phyloP scores from a whole-genome alignment of 2,113 vertebrate genomes.

The Silurus meridionalis region DNA sequence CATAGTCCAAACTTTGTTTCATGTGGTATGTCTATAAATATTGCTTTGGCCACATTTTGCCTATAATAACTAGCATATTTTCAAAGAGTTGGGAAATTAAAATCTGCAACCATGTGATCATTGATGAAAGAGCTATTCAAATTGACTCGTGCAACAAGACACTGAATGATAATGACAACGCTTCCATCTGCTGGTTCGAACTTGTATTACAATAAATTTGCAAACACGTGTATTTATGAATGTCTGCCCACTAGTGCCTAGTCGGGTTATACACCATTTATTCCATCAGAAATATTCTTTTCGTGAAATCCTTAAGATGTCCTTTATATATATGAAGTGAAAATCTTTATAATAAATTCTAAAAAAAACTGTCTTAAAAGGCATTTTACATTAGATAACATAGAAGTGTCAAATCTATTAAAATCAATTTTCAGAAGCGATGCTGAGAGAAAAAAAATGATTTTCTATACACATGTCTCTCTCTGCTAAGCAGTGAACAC shows the following conservation, averaged over 20 bases:
- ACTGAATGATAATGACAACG: not conserved
- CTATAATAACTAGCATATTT: not conserved
- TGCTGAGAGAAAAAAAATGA: too few species aligned
- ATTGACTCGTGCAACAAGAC: not conserved
- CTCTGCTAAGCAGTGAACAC: not conserved
- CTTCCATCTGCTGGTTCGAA: constrained; percentile 25
- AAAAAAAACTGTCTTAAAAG: not conserved
- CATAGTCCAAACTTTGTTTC: not conserved
- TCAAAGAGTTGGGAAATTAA: not conserved
- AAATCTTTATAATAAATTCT: too few species aligned
- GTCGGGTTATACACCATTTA: not conserved
- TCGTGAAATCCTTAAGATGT: too few species aligned
- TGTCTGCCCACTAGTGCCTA: constrained; percentile 30
- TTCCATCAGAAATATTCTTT: not conserved
- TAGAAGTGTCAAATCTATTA: not conserved
- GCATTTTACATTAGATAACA: not conserved
- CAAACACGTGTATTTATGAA: not conserved
- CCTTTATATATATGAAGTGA: too few species aligned
- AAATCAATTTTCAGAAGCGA: too few species aligned
- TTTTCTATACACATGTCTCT: not conserved
- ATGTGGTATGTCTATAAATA: not conserved
- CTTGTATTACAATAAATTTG: constrained; percentile 17
- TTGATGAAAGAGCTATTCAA: not conserved
- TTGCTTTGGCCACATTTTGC: not conserved
- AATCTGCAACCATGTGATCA: not conserved